A percentile compares a stretch with the other conserved stretches of the same genome.
Evolutionary conservation across 2,797 vertebrate species (phyloP).

Genomic region (Argya squamiceps): DNA sequence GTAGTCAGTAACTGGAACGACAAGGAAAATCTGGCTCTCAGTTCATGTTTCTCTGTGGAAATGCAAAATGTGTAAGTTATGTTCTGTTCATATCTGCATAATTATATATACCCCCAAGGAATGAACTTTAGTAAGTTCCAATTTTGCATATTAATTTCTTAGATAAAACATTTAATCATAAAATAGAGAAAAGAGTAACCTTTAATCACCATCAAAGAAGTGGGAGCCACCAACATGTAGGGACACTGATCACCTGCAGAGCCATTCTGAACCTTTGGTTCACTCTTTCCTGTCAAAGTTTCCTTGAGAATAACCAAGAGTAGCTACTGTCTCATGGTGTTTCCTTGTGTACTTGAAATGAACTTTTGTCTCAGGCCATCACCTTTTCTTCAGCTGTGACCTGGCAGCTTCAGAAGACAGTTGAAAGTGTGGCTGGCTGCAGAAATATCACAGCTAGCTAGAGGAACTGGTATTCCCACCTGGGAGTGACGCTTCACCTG

Average conservation of each 20-base stretch:
- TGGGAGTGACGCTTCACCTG: background rate
- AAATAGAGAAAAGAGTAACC: background rate
- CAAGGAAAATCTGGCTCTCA: background rate
- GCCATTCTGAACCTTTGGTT: background rate
- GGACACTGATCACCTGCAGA: background rate
- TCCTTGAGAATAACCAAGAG: background rate
- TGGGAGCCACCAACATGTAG: rapidly evolving
- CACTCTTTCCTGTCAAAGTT: rapidly evolving
- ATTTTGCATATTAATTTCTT: constrained; percentile 12
- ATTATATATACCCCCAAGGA: background rate
- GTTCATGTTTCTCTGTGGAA: background rate
- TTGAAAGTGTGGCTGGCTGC: background rate
- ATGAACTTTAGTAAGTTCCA: background rate
- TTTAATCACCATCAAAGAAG: background rate
- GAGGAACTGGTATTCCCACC: background rate
- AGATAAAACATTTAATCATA: background rate
- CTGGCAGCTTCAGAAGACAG: background rate
- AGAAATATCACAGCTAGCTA: background rate
- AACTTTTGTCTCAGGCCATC: background rate
- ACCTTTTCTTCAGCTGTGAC: background rate
- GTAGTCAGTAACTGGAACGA: background rate
- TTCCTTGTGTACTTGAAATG: background rate
- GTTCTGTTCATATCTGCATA: background rate
- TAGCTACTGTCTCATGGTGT: background rate
- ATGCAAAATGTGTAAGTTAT: background rate